These are phyloP conservation scores for Macaria liturata DNA, from an alignment of 2,888 invertebrate species.

Conservation along the genomic window DNA sequence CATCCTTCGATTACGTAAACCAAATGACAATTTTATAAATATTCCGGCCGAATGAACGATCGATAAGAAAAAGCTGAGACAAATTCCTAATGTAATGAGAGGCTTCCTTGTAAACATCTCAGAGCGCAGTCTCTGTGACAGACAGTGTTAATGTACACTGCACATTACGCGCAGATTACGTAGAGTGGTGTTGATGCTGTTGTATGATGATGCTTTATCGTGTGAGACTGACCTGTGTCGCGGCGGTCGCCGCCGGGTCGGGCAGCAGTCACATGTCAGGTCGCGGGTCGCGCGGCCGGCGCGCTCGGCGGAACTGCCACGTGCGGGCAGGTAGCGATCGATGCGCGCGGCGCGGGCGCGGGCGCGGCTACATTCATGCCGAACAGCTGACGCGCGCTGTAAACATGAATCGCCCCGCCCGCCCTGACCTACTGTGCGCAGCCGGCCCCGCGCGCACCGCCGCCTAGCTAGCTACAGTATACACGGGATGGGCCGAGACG, in stretches of 20 bases:
- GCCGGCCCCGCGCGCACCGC: conserved; percentile 16
- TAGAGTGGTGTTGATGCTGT: conserved; percentile 50
- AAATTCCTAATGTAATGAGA: conserved; percentile 62
- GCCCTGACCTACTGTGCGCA: conserved; percentile 55
- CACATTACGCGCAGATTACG: too few relatives aligned
- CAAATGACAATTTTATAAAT: conserved; percentile 62
- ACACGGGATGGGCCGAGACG: neutral
- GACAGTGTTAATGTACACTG: conserved; percentile 19
- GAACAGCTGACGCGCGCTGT: conserved; percentile 80
- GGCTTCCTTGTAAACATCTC: conserved; percentile 60
- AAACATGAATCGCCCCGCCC: conserved; percentile 74
- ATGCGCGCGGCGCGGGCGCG: conserved; percentile 76
- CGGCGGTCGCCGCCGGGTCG: conserved; percentile 47
- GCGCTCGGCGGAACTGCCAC: conserved; percentile 66
- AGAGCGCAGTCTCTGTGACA: conserved; percentile 63
- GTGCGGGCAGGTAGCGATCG: conserved; percentile 73
- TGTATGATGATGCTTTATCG: conserved; percentile 25
- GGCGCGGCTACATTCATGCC: conserved; percentile 70
- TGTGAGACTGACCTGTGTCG: conserved; percentile 33
- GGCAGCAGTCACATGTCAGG: conserved; percentile 51
- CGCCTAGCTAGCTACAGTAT: conserved; percentile 1
- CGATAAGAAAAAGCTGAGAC: conserved; percentile 63
- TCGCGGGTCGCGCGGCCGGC: conserved; percentile 60
- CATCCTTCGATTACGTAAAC: conserved; percentile 74
- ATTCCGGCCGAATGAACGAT: conserved; percentile 56